phyloP scores from a whole-genome alignment of 2,113 vertebrate genomes.

The Scopus umbretta region DNA sequence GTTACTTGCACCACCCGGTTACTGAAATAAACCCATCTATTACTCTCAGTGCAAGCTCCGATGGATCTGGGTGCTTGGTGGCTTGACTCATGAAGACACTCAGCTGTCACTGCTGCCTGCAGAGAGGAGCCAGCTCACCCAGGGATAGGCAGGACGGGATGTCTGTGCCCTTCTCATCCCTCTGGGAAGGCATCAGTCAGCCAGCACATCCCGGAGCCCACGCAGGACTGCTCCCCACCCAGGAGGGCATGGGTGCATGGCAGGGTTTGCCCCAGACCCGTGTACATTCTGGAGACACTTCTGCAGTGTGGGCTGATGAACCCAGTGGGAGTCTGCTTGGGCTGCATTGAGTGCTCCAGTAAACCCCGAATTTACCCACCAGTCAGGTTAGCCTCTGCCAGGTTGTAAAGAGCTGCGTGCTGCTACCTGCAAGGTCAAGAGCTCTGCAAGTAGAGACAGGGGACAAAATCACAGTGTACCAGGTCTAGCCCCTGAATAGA shows the following conservation, averaged over 20 bases:
- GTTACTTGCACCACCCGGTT: not conserved
- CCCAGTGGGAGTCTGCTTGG: rapidly evolving
- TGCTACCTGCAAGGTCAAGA: not conserved
- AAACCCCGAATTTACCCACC: not conserved
- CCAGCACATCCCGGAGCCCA: rapidly evolving
- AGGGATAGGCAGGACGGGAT: rapidly evolving
- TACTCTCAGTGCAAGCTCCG: not conserved
- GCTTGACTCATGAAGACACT: not conserved
- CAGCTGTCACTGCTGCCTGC: not conserved
- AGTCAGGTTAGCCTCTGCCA: not conserved
- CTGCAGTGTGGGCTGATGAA: not conserved
- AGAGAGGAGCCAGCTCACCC: not conserved
- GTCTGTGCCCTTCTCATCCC: not conserved
- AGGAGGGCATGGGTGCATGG: rapidly evolving
- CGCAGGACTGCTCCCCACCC: not conserved
- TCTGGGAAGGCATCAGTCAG: not conserved
- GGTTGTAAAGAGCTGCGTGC: not conserved
- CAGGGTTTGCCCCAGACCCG: not conserved
- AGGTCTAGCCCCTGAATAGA: not conserved
- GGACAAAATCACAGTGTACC: not conserved
- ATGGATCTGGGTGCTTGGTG: not conserved
- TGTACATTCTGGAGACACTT: not conserved
- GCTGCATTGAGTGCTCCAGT: not conserved
- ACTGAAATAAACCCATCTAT: not conserved
- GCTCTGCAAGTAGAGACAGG: not conserved